Percentiles rank a stretch among this genome's conserved stretches.
These are phyloP conservation scores for Plemyria rubiginata DNA, from an alignment of 2,888 invertebrate species.

Conservation along the genomic window DNA sequence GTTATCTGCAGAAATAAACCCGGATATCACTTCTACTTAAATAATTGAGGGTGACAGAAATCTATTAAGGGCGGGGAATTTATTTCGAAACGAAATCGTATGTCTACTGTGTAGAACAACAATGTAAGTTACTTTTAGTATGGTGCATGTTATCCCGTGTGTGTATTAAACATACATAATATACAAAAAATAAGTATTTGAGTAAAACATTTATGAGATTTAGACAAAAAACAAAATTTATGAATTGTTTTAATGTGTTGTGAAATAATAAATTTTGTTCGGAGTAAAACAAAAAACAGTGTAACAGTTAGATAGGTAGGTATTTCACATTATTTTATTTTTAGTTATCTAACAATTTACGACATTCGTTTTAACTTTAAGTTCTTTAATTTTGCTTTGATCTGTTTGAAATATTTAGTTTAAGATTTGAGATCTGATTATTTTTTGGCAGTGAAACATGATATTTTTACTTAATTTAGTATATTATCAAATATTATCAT, in stretches of 20 bases:
- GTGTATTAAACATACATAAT: constrained; percentile 37
- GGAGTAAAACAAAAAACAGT: constrained; percentile 69
- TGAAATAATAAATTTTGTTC: constrained; percentile 60
- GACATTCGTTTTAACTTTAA: constrained; percentile 72
- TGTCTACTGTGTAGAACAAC: constrained; percentile 85
- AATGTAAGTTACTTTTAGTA: constrained; percentile 65
- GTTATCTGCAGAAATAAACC: constrained; percentile 10
- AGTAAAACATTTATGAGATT: constrained; percentile 7
- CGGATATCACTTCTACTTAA: constrained; percentile 7
- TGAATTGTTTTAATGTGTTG: constrained; percentile 60
- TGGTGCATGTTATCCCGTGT: constrained; percentile 64
- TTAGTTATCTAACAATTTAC: constrained; percentile 77
- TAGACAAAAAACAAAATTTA: constrained; percentile 29
- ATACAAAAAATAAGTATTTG: constrained; percentile 6
- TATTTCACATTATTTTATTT: constrained; percentile 73
- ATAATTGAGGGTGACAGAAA: constrained; percentile 51
- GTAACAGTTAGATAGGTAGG: constrained; percentile 76
- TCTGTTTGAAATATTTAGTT: constrained; percentile 71
- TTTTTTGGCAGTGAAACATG: constrained; percentile 56
- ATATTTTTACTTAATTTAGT: constrained; percentile 43
- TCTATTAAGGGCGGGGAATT: constrained; percentile 67
- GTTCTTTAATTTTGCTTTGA: constrained; percentile 84
- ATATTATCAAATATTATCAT: constrained; percentile 39
- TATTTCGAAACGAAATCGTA: constrained; percentile 83
- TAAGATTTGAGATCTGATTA: constrained; percentile 71